phyloP scores from a whole-genome alignment of 2,888 invertebrate species.

The Ormyrus thymus region DNA sequence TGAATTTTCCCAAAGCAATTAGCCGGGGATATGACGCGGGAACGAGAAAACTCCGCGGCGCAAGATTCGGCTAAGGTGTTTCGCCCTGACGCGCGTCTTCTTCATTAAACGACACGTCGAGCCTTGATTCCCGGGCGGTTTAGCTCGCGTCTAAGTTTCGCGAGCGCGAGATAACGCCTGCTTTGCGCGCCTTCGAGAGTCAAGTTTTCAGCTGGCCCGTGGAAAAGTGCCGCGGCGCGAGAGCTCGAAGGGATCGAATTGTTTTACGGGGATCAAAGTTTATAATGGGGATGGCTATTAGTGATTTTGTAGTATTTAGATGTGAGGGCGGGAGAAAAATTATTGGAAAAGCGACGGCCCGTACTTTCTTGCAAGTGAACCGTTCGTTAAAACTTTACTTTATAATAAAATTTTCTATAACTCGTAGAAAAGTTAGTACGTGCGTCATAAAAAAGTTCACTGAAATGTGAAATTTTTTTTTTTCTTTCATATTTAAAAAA shows the following conservation, averaged over 20 bases:
- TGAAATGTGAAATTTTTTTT: constrained; percentile 14
- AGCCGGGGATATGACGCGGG: constrained; percentile 58
- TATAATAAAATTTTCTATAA: constrained; percentile 30
- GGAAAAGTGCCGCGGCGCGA: neutral
- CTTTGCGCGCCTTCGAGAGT: too few species aligned
- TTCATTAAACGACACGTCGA: constrained; percentile 34
- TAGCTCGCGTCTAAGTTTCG: neutral
- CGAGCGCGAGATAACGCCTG: neutral
- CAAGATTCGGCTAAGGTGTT: constrained; percentile 19
- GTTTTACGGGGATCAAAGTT: neutral
- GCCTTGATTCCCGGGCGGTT: constrained; percentile 33
- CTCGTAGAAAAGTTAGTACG: constrained; percentile 21
- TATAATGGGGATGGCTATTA: neutral
- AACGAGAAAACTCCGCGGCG: constrained; percentile 53
- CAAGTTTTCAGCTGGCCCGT: neutral
- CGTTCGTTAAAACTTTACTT: constrained; percentile 32
- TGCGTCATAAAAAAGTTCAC: constrained; percentile 17
- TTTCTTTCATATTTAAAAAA: neutral
- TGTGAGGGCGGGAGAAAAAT: neutral
- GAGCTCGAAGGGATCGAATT: neutral
- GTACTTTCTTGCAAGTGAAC: constrained; percentile 32
- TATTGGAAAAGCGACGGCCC: constrained; percentile 23
- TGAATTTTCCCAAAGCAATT: constrained; percentile 71
- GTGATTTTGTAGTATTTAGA: constrained; percentile 7
- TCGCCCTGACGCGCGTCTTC: constrained; percentile 24